Evolutionary conservation across 2,797 vertebrate species (phyloP), one percentile per base, ranked within the genome.

Genomic region (Chelon labrosus): DNA sequence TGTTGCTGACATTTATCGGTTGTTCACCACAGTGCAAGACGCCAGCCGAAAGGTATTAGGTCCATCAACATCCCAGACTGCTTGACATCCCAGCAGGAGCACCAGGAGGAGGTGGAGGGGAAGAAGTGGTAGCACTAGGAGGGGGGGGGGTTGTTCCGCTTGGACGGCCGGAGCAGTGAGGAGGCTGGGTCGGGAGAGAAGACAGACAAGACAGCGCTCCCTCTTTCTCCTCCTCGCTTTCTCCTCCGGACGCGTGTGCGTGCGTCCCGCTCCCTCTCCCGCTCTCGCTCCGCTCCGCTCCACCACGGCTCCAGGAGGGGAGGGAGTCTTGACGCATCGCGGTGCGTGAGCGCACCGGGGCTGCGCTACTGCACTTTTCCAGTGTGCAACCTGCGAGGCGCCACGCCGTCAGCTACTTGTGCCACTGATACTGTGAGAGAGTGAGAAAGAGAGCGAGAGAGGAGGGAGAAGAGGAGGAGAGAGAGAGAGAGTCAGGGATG

Each of bases 141-240:
- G 41, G 54, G 49, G 65, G 89, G 93, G 66, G 53, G 86, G 92
- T 83, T 84, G 93, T 94, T 95, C 93, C 92, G 95, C 95, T 94
- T 94, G 89, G 91, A 90, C 94, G 94, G 92, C 86, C 83, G 70
- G 85, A 61, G 57, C 83, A 81, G 85, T 66, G 88, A 87, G 89
- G 67, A 88, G 77, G 70, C 91, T 90, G 61, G 67, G 65, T 68
- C 47, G 68, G 65, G 54, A 27, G 67, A 37, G 20, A 39, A 73
- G 79, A 74, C 73, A 82, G 81, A 79, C 80, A 73, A 86, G 77
- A 73, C 87, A 81, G 77, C 73, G 35, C 75, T 13, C 76, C 65
- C 35, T 62, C 56, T 44, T 46, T 17, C 19, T 42, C 58, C 27
- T 60, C n/a, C 50, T 56, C 13, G 66, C 65, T 54, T 27, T 39